Percentiles rank a stretch among this genome's conserved stretches.
Evolutionary conservation across 1,140 invertebrate species (phyloP).

Genomic region (Philaenus spumarius): DNA sequence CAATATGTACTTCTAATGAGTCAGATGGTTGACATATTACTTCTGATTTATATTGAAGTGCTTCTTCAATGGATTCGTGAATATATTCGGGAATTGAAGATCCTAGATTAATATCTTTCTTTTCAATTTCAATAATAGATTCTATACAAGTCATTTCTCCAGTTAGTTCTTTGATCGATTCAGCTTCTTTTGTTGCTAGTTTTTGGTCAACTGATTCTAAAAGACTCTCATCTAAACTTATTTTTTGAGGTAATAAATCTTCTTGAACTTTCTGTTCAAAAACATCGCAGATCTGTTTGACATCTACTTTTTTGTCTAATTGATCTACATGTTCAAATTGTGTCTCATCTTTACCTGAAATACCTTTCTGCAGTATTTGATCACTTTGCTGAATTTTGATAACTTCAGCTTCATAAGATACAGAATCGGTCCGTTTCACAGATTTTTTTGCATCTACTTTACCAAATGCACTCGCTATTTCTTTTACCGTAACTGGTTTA

Average conservation of each 20-base stretch:
- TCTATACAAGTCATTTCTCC: background rate
- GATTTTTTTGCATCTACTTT: conserved; percentile 18
- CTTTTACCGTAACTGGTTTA: conserved; percentile 11
- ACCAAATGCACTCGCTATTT: conserved; percentile 10
- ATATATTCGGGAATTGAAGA: background rate
- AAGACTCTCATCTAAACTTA: background rate
- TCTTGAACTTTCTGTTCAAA: too few relatives aligned
- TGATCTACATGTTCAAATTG: too few relatives aligned
- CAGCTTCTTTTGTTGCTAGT: too few relatives aligned
- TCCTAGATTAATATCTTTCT: background rate
- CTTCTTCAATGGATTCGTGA: conserved; percentile 21
- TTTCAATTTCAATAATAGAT: background rate
- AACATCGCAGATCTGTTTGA: too few relatives aligned
- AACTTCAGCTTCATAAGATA: conserved; percentile 21
- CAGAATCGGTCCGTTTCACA: conserved; percentile 19
- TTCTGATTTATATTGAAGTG: conserved; percentile 35
- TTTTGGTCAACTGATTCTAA: background rate
- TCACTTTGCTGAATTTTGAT: background rate
- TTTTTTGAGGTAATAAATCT: background rate
- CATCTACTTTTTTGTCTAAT: too few relatives aligned
- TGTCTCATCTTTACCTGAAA: too few relatives aligned
- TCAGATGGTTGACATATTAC: conserved; percentile 38
- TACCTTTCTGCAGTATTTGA: too few relatives aligned
- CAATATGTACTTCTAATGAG: conserved; percentile 44
- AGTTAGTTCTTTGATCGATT: background rate